These are phyloP conservation scores for Strix occidentalis DNA, from an alignment of 2,797 vertebrate genomes.

Conservation along the genomic window DNA sequence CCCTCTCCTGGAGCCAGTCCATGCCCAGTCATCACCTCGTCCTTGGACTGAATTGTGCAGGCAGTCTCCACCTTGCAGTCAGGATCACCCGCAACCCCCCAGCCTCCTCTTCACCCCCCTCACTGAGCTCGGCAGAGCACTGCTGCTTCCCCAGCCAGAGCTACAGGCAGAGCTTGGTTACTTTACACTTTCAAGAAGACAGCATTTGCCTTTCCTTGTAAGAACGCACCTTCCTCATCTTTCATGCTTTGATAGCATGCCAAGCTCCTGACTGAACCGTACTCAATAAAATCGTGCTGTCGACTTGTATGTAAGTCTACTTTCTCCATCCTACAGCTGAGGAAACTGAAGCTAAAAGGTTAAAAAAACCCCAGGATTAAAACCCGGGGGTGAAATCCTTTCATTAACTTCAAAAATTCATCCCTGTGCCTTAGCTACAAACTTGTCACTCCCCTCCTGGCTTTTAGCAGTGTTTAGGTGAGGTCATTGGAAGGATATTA, in stretches of 20 bases:
- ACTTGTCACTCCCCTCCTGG: neutral
- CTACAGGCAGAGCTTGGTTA: neutral
- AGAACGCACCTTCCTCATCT: neutral
- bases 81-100: neutral
- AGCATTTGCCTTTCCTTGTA: neutral
- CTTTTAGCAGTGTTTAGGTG: conserved; percentile 43
- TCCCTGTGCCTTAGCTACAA: conserved; percentile 8
- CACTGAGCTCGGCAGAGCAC: rapidly evolving
- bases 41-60: neutral
- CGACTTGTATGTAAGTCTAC: neutral
- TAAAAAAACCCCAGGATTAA: neutral
- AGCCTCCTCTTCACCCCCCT: neutral
- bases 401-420: conserved; percentile 30
- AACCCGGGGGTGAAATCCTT: conserved; percentile 34
- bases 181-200: neutral
- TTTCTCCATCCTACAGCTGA: neutral
- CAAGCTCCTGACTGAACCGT: neutral
- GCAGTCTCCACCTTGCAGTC: neutral
- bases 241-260: neutral
- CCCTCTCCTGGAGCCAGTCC: neutral
- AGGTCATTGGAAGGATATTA: conserved; percentile 51
- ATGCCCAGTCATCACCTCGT: neutral
- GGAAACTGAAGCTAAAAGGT: conserved; percentile 2
- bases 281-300: neutral
- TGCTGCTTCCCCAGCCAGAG: neutral